phyloP scores from a whole-genome alignment of 1,140 invertebrate species.

The Psix sp. region DNA sequence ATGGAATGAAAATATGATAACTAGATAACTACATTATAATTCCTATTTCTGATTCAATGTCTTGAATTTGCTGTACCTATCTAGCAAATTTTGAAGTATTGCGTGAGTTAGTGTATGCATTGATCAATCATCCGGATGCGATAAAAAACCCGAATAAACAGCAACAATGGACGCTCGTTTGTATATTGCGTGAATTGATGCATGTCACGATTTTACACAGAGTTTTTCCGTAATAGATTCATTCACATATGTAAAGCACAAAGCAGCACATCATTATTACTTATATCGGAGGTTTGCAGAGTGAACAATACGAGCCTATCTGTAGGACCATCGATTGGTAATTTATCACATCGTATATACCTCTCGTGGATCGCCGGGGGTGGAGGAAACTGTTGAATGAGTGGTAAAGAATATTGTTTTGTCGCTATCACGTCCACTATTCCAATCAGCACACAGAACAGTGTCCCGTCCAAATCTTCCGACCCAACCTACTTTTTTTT shows the following conservation, averaged over 20 bases:
- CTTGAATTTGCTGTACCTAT: too few relatives aligned
- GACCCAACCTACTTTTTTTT: slow-evolving; percentile 12
- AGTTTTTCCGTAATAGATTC: slow-evolving; percentile 26
- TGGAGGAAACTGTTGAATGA: slow-evolving; percentile 19
- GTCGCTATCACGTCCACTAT: slow-evolving; percentile 9
- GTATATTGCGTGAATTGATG: slow-evolving; percentile 32
- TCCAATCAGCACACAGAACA: slow-evolving; percentile 5
- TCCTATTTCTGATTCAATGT: too few relatives aligned
- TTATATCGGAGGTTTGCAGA: slow-evolving; percentile 17
- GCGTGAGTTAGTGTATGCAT: background rate
- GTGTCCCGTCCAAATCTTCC: slow-evolving; percentile 7
- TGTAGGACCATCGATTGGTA: slow-evolving; percentile 35
- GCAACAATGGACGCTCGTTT: slow-evolving; percentile 14
- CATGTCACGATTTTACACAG: slow-evolving; percentile 17
- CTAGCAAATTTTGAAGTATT: background rate
- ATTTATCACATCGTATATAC: slow-evolving; percentile 31
- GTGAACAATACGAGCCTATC: slow-evolving; percentile 39
- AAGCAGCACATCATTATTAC: slow-evolving; percentile 25
- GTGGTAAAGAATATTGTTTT: slow-evolving; percentile 23
- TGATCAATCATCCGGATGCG: slow-evolving; percentile 13
- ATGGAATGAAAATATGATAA: too few relatives aligned
- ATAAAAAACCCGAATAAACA: slow-evolving; percentile 11
- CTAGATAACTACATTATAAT: too few relatives aligned
- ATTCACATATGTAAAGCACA: slow-evolving; percentile 36
- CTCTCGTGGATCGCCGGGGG: slow-evolving; percentile 16